Evolutionary conservation across 1,140 invertebrate species (phyloP).

Genomic region (Neoseiulus cucumeris): DNA sequence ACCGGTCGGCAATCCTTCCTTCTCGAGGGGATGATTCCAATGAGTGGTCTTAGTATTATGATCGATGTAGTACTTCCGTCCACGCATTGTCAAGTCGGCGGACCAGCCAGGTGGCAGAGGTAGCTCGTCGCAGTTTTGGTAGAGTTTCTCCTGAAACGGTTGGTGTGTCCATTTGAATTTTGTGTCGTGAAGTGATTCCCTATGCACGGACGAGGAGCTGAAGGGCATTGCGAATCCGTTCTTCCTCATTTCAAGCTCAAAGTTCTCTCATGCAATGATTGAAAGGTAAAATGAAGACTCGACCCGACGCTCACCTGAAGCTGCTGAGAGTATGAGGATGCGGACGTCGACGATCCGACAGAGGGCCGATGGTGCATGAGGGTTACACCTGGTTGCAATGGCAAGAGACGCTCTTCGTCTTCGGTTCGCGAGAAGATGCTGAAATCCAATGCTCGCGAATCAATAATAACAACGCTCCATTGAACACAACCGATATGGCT

Average conservation of each 20-base stretch:
- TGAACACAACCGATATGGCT: too few relatives aligned
- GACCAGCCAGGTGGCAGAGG: conserved; percentile 92
- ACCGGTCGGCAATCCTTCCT: conserved; percentile 68
- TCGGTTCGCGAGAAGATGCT: not conserved
- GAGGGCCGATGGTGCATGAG: conserved; percentile 4
- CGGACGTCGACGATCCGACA: not conserved
- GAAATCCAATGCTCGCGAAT: too few relatives aligned
- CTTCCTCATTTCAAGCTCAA: too few relatives aligned
- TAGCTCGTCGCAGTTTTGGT: conserved; percentile 29
- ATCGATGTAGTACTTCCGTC: conserved; percentile 89
- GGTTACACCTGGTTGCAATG: not conserved
- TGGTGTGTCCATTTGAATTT: too few relatives aligned
- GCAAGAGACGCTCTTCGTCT: not conserved
- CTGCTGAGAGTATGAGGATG: too few relatives aligned
- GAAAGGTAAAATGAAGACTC: too few relatives aligned
- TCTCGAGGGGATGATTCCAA: conserved; percentile 91
- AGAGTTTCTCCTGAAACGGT: conserved; percentile 2
- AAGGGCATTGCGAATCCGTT: too few relatives aligned
- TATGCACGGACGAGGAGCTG: too few relatives aligned
- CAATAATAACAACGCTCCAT: too few relatives aligned
- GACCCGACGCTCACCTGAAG: too few relatives aligned
- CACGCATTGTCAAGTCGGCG: conserved; percentile 75
- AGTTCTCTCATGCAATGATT: too few relatives aligned
- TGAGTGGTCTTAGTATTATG: conserved; percentile 97
- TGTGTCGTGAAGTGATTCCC: too few relatives aligned